These are phyloP conservation scores for Drepana falcataria DNA, from an alignment of 2,888 invertebrate genomes.

Conservation along the genomic window DNA sequence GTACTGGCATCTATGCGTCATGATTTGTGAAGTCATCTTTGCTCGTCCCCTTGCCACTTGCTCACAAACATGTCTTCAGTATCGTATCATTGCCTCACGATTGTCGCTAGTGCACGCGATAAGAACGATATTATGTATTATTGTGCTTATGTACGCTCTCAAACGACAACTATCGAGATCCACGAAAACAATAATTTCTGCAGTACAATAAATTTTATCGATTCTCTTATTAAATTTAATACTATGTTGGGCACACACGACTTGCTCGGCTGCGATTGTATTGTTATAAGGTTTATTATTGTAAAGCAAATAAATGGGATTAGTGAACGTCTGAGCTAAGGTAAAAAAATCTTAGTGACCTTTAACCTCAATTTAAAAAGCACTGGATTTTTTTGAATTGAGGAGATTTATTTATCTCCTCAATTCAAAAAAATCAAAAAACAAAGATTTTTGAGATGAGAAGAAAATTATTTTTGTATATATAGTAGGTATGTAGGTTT, in stretches of 20 bases:
- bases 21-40: background rate
- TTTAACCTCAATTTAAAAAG: no score
- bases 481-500: no score
- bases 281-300: slow-evolving; percentile 2
- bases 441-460: no score
- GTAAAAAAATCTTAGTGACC: no score
- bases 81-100: slow-evolving; percentile 53
- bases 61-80: slow-evolving; percentile 13
- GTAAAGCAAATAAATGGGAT: background rate
- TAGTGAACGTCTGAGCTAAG: no score
- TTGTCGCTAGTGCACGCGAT: slow-evolving; percentile 61
- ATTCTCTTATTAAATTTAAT: slow-evolving; percentile 69
- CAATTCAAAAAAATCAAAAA: no score
- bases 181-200: slow-evolving; percentile 74
- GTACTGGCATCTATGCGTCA: background rate
- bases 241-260: slow-evolving; percentile 31
- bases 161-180: slow-evolving; percentile 70
- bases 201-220: slow-evolving; percentile 68
- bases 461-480: no score
- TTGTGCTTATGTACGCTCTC: slow-evolving; percentile 40
- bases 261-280: slow-evolving; percentile 3
- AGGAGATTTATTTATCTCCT: no score
- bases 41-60: slow-evolving; percentile 24
- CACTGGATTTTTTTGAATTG: no score
- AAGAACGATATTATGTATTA: slow-evolving; percentile 38